Evolutionary conservation across 1,140 invertebrate species (phyloP), one percentile per base, ranked within the genome.

Genomic region (Druon quercuslanigerum): DNA sequence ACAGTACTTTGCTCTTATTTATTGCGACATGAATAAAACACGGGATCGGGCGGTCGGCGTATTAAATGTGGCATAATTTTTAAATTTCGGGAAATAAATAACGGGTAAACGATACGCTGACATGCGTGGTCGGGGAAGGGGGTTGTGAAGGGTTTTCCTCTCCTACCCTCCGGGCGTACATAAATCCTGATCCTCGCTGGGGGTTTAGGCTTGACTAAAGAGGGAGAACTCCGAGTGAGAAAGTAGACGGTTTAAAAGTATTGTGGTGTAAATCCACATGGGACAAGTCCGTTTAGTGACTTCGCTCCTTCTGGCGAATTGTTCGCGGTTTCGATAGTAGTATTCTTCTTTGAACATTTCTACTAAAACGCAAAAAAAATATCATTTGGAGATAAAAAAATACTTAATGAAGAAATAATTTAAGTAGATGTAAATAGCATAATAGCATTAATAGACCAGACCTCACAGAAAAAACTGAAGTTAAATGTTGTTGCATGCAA

Each of bases 1-100:
- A 88, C 83, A 83, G 82, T 88, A 85, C 81, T 89, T 86, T 87
- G 84, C 87, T 86, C 84, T 90, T 89, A 90, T 90, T 90, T 90
- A 90, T 90, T 89, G 83, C 88, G 83, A 88, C 88, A 90, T 90
- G 88, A 90, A 90, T 90, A 90, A 90, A 90, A 90, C 87, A 89
- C 87, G 85, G 87, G 73, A 52, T 52, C 60, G 81, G 70, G 79
- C 73, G 80, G 82, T 83, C 82, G 83, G 84, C 82, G 88, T 89
- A 90, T 90, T 90, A 90, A 90, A 89, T 89, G 88, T 84, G 84
- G 89, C 86, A 90, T 90, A 90, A 90, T 90, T 90, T 90, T 90
- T 87, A 90, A 90, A 90, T 90, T 90, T 90, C 81, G 74, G 83
- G 86, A 89, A 89, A 90, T 90, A 90, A 90, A 90, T 90, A 90